Evolutionary conservation across 2,113 vertebrate genomes (phyloP).

Genomic region (Ginglymostoma cirratum): DNA sequence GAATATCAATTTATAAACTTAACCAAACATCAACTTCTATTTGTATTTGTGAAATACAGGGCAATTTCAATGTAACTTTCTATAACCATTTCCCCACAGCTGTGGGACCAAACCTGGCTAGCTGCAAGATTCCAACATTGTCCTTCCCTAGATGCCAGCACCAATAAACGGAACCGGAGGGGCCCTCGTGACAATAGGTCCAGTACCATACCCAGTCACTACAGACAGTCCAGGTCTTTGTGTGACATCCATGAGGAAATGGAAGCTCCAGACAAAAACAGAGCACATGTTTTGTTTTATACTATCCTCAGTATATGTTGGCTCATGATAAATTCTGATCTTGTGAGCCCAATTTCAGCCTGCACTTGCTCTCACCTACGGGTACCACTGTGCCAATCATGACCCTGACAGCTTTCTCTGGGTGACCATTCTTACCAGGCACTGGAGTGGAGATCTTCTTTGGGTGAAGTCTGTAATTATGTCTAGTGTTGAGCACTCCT

Average conservation of each 20-base stretch:
- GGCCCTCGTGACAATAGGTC: constrained; percentile 6
- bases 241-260: neutral
- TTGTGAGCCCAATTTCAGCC: neutral
- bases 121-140: neutral
- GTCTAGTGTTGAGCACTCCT: neutral
- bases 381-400: neutral
- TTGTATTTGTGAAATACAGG: neutral
- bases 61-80: neutral
- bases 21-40: neutral
- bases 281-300: neutral
- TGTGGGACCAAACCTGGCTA: constrained; percentile 25
- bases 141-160: neutral
- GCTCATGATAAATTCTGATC: neutral
- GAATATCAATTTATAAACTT: neutral
- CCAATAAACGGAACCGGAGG: constrained; percentile 41
- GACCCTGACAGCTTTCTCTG: neutral
- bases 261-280: neutral
- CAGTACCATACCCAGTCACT: neutral
- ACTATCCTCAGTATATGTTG: neutral
- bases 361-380: neutral
- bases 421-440: neutral
- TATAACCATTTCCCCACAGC: neutral
- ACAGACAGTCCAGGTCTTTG: neutral
- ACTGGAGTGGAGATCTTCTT: neutral
- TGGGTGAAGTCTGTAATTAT: neutral